Base-by-base conservation (phyloP, 2,888 invertebrate species). In the Ophion costatus region DNA sequence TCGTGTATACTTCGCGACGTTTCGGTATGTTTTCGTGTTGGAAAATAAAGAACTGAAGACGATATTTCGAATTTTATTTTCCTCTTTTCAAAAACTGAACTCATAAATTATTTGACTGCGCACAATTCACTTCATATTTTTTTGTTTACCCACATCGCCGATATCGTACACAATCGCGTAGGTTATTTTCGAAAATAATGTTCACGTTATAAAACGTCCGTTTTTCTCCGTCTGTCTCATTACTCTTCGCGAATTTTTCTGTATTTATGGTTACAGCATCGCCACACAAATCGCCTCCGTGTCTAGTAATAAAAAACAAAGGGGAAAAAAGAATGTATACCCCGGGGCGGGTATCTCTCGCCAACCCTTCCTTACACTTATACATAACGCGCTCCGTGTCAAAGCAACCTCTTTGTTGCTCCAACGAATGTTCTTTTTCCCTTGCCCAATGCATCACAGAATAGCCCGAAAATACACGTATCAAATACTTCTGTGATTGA, bases 291-390 rank as follows among this genome's bases (percentile, higher is more conserved):
- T 78, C 78, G 69, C 7, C n/a, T 24, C 75, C 64, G 80, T 78
- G 78, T 77, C 57, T 67, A 38, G 38, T 38, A 38, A 69, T 69
- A 67, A 69, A 42, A 77, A 24, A 77, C 11, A 45, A 77, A 85
- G 67, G 69, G 80, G 56, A 78, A 83, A 86, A 75, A 87, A 82
- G 69, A 78, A 83, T 87, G 86, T 87, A 84, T 86, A 86, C 71
- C 79, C 67, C 63, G 61, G 81, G 45, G 61, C 38, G 38, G 38
- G 29, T 67, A 76, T 45, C 70, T 81, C 87, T 76, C 67, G 57
- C 63, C 82, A 73, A 82, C 61, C 29, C 59, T 69, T 67, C 57
- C 59, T 70, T 61, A 51, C 24, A 67, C 14, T 38, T 17, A n/a
- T 24, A 22, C n/a, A 42, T 17, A 77, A 29, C 14, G 70, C 29